Base-by-base conservation (phyloP, 2,113 vertebrate genomes). In the Clarias macrocephalus region DNA sequence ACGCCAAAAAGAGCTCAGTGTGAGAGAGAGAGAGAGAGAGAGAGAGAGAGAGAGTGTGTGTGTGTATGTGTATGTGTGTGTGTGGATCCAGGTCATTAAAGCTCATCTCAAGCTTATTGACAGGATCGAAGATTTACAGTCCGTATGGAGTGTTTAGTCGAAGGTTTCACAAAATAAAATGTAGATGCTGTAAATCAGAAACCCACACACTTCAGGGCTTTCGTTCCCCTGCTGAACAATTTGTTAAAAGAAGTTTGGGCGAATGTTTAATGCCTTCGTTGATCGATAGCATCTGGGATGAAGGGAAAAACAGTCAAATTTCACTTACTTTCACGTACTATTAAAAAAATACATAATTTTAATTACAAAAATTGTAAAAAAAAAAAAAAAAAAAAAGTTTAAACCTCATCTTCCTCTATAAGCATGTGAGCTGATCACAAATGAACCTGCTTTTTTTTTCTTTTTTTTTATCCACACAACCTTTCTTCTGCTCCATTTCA, bases 141-240 rank as follows among this genome's bases (percentile, higher is more conserved):
- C 77, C 77, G 19, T 3, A 25, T 70, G 77, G 52, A 66, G 62
- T 28, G 54, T 66, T 86, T 86, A 68, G 76, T 54, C 8, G 9
- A 85, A 60, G 23, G 48, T 65, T 77, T 37, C 82, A 85, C 80
- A 88, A 70, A 82, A 59, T 54, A 21, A 79, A 79, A 79, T 56
- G 9, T 56, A 66, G 48, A 80, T 60, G 59, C 52, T 42, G 30
- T 80, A 77, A 87, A 83, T 68, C 82, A 84, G 52, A 81, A 59
- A 89, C 91, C 92, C 91, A 92, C 93, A 86, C 90, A 91, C 89
- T 93, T 90, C 91, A 91, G 91, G 56, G 57, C 54, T 42, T 42
- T 57, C 30, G 70, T 37, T n/a, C n/a, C 23, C 25, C 73, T 48
- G 28, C 11, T 33, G 42, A 68, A 80, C 57, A 79, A 54, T 33